Evolutionary conservation across 2,888 invertebrate genomes (phyloP), one percentile per base, ranked within the genome.

Genomic region (Meghimatium bilineatum): DNA sequence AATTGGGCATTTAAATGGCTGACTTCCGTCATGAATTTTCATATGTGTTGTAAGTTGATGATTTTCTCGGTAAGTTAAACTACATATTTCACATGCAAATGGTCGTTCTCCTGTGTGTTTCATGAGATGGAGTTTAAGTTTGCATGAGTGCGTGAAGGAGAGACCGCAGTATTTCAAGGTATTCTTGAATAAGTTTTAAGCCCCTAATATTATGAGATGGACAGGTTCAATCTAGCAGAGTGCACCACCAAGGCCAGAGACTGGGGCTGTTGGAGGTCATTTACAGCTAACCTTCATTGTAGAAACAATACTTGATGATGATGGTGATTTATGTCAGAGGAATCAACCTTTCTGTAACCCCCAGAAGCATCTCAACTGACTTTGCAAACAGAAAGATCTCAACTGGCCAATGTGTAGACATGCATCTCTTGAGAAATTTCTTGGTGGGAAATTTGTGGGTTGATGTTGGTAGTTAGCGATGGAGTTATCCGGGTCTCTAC

Each of bases 41-140:
- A 81, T 81, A 44, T 81, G 81, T 32, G 49, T n/a, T 2, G 44
- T 71, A 2, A 81, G 66, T 75, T 81, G 81, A 71, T 75, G 74
- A 12, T 81, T 81, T 34, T 81, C 74, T 32, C 75, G 26, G 49
- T 81, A 81, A 12, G 81, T 52, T 29, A 49, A 74, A 8, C 71
- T 60, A 66, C 81, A 81, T 12, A 74, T 29, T 32, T 63, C 44
- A 63, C 81, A 81, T 17, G 32, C n/a, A 49, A 74, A 81, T 0
- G 81, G 81, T 2, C 75, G 74, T 34, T 81, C 81, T 26, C 81
- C 81, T 20, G 81, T 81, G 71, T 81, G 81, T 71, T 81, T 81
- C 81, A 81, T 81, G 12, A 81, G 74, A 26, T 81, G 81, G 14
- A 81, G 75, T 44, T 81, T 81, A 2, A 81, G 66, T 26, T 81